phyloP scores from a whole-genome alignment of 2,113 vertebrate genomes.

The Pimephales promelas region DNA sequence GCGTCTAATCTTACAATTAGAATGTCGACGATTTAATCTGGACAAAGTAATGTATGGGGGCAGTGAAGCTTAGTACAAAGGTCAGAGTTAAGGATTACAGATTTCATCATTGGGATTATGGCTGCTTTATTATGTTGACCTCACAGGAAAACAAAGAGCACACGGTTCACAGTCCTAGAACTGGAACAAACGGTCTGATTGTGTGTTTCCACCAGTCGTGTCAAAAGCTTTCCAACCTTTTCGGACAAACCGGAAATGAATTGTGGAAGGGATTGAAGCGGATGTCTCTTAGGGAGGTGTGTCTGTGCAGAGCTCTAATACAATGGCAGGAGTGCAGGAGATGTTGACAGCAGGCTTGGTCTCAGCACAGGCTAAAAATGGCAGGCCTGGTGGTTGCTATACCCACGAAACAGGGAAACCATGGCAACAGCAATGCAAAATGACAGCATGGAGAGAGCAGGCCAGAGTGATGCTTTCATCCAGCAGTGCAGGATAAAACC shows the following conservation, averaged over 20 bases:
- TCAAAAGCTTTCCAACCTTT: neutral
- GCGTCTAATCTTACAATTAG: conserved; percentile 53
- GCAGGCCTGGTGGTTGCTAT: conserved; percentile 68
- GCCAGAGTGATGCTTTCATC: conserved; percentile 51
- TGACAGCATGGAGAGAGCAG: conserved; percentile 64
- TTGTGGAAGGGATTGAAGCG: neutral
- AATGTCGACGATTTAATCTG: conserved; percentile 56
- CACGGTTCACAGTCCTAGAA: neutral
- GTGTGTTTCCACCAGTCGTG: neutral
- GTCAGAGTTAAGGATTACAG: conserved; percentile 33
- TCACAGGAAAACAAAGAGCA: conserved; percentile 2
- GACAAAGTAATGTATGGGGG: conserved; percentile 43
- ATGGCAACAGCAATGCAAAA: conserved; percentile 74
- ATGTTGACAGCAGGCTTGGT: conserved; percentile 39
- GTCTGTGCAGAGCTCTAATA: conserved; percentile 7
- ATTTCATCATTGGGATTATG: conserved; percentile 22
- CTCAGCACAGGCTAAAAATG: conserved; percentile 68
- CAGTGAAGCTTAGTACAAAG: conserved; percentile 52
- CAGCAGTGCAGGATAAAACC: conserved; percentile 40
- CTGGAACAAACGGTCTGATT: neutral
- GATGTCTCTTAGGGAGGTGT: neutral
- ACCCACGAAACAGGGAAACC: conserved; percentile 74
- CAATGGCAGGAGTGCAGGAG: neutral
- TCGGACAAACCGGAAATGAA: neutral
- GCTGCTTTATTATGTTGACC: conserved; percentile 19